phyloP scores from a whole-genome alignment of 2,888 invertebrate species.

The Mayetiola destructor region DNA sequence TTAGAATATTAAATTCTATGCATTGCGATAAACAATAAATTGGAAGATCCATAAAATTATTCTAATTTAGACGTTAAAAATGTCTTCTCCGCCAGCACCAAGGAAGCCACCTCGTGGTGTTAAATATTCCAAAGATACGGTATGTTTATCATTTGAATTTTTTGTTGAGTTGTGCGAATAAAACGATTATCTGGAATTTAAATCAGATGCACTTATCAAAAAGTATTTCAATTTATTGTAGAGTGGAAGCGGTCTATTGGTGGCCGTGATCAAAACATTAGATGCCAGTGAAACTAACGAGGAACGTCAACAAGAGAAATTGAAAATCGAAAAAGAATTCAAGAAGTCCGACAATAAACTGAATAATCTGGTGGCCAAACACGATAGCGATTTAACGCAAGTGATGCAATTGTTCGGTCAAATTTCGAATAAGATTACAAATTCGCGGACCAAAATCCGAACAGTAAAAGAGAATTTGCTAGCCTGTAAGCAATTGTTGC shows the following conservation, averaged over 20 bases:
- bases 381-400: conserved; percentile 71
- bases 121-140: conserved; percentile 75
- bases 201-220: conserved; percentile 5
- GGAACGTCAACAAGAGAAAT: conserved; percentile 82
- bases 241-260: conserved; percentile 62
- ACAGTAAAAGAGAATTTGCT: conserved; percentile 66
- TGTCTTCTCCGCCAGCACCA: conserved; percentile 41
- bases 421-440: conserved; percentile 60
- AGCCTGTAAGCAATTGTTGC: conserved; percentile 70
- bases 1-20: too few species aligned
- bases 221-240: conserved; percentile 28
- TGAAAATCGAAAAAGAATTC: conserved; percentile 84
- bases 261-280: conserved; percentile 88
- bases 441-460: conserved; percentile 59
- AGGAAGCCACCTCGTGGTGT: conserved; percentile 76
- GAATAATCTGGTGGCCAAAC: conserved; percentile 74
- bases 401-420: conserved; percentile 55
- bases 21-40: too few species aligned
- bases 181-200: background rate
- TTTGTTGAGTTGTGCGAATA: background rate
- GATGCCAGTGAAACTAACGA: conserved; percentile 90
- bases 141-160: too few species aligned
- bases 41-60: too few species aligned
- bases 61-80: too few species aligned
- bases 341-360: conserved; percentile 78